phyloP scores from a whole-genome alignment of 2,888 invertebrate species.

The Phyllotreta cruciferae region DNA sequence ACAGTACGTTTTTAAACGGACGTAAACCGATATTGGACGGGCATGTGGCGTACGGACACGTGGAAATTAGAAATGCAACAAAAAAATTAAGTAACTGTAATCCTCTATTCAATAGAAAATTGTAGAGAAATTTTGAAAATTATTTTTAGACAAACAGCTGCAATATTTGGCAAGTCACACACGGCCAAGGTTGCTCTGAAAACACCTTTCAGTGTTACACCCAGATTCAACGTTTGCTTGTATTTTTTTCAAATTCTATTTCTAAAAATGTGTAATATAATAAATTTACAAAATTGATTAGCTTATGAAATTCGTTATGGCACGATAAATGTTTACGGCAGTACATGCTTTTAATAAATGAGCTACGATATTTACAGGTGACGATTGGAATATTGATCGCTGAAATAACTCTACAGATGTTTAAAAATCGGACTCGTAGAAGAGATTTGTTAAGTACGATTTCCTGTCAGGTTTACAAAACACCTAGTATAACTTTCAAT shows the following conservation, averaged over 20 bases:
- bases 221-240: background rate
- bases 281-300: constrained; percentile 2
- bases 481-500: too few relatives aligned
- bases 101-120: background rate
- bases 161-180: constrained; percentile 8
- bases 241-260: background rate
- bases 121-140: background rate
- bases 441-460: too few relatives aligned
- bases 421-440: too few relatives aligned
- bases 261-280: constrained; percentile 7
- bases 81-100: background rate
- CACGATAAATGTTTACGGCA: constrained; percentile 2
- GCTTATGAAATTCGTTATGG: background rate
- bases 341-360: background rate
- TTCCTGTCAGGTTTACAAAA: too few relatives aligned
- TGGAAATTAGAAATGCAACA: background rate
- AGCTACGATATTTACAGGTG: too few relatives aligned
- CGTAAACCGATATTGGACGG: too few relatives aligned
- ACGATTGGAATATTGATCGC: too few relatives aligned
- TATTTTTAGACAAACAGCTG: constrained; percentile 1
- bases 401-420: too few relatives aligned
- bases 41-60: too few relatives aligned
- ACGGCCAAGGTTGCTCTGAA: constrained; percentile 1
- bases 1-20: too few relatives aligned
- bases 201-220: constrained; percentile 6